phyloP scores from a whole-genome alignment of 1,140 invertebrate species.

The Gryon sp. region DNA sequence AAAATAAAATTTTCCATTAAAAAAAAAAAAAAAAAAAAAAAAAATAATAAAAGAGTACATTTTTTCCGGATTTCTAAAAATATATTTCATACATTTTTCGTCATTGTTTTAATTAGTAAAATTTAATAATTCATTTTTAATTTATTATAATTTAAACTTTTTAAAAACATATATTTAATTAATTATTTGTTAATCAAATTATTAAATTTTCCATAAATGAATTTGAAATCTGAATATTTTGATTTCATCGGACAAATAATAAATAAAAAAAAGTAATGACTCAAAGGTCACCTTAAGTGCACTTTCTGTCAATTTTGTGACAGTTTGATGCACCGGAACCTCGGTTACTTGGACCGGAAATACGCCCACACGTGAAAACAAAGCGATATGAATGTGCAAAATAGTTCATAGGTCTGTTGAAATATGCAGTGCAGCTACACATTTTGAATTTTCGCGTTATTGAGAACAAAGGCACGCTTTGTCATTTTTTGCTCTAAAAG shows the following conservation, averaged over 20 bases:
- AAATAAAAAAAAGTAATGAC: too few relatives aligned
- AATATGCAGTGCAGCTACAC: conserved; percentile 45
- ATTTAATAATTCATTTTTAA: too few relatives aligned
- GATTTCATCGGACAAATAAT: too few relatives aligned
- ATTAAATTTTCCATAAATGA: too few relatives aligned
- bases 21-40: neutral
- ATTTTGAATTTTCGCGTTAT: conserved; percentile 50
- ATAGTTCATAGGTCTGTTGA: conserved; percentile 62
- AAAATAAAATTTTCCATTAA: neutral
- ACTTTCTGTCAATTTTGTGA: conserved; percentile 35
- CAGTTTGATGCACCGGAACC: conserved; percentile 47
- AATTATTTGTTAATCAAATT: too few relatives aligned
- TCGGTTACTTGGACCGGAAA: conserved; percentile 57
- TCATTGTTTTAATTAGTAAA: too few relatives aligned
- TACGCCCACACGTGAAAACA: conserved; percentile 54
- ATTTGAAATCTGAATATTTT: too few relatives aligned
- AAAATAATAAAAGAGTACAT: neutral
- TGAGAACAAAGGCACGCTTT: conserved; percentile 46
- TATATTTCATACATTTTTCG: too few relatives aligned
- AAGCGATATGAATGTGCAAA: conserved; percentile 60
- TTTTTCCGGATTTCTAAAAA: too few relatives aligned
- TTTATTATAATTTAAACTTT: too few relatives aligned
- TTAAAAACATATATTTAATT: too few relatives aligned
- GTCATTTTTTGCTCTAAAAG: conserved; percentile 31
- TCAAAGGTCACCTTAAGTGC: conserved; percentile 2